Base-by-base conservation (phyloP, 30 jellyfish, hydroid and myxozoan species). In the Aurelia aurita complex sp. Pacific region DNA sequence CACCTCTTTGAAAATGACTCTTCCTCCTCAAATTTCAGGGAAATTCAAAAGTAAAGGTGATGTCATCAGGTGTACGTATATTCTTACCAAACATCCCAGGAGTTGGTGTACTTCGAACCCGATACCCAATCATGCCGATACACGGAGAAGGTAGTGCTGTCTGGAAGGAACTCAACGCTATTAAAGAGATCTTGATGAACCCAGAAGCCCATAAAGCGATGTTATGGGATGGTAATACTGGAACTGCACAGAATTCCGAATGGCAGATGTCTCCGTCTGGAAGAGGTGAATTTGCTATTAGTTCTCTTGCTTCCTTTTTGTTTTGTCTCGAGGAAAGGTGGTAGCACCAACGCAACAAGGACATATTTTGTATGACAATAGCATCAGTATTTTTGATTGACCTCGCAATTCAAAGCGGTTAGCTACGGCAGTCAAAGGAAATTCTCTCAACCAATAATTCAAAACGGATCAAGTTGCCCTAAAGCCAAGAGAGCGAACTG, bases 131-230 rank as follows among this genome's bases (percentile, higher is more conserved):
- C 38, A 81, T 93, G 92, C 98, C 98, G 1, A 91, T 93, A 29
- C 98, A 93, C 64, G 98, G 98, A 10, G 98, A 93, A 83, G 97
- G 98, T 16, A 36, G 96, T 51, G 69, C 98, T 33, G 98, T 88
- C 9, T 93, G 98, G 98, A 93, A 93, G 83, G 98, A 93, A 60
- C 73, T 93, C 42, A 88, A 93, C 64, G 98, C 98, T 1, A 32
- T 93, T 18, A 82, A 78, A 69, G 98, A 87, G 50, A 72, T 85
- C 34, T 90, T 88, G 32, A 83, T 93, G 97, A 74, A 92, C 66
- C 97, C 92, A 38, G 61, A 73, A 52, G 76, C 79, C 34, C 83
- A 80, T 57, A 59, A 71, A 53, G 59, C 62, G 13, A 77, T 80
- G 89, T 19, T 74, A 6, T 88, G 92, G 92, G 92, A 88, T 60